These are phyloP conservation scores for Campodea augens DNA, from an alignment of 1,140 invertebrate genomes.

Conservation along the genomic window DNA sequence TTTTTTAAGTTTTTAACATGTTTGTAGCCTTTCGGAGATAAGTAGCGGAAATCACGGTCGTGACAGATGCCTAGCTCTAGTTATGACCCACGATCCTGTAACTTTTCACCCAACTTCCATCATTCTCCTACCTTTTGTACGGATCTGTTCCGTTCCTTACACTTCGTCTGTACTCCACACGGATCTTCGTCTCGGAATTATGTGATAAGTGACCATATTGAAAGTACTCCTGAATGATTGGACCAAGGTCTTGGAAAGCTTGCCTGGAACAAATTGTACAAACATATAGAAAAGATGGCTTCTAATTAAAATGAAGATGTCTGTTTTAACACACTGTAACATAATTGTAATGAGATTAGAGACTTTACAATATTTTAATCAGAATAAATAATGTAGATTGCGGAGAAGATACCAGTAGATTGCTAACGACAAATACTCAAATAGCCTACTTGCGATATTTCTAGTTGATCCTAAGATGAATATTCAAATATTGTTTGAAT, in stretches of 20 bases:
- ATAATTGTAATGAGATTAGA: not conserved
- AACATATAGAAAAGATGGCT: too few relatives aligned
- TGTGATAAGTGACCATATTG: conserved; percentile 25
- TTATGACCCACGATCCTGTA: too few relatives aligned
- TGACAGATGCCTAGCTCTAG: too few relatives aligned
- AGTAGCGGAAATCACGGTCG: too few relatives aligned
- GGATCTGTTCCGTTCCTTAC: conserved; percentile 54
- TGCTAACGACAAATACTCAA: too few relatives aligned
- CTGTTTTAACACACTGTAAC: conserved; percentile 3
- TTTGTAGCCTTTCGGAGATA: too few relatives aligned
- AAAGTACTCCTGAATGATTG: conserved; percentile 42
- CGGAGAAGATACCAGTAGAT: not conserved
- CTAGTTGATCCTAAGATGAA: too few relatives aligned
- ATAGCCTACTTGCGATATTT: too few relatives aligned
- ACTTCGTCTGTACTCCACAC: conserved; percentile 53
- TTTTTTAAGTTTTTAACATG: too few relatives aligned
- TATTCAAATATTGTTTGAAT: too few relatives aligned
- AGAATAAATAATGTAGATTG: not conserved
- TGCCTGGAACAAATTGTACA: conserved; percentile 15
- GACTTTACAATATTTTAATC: not conserved
- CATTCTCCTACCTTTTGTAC: conserved; percentile 36
- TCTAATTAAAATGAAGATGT: too few relatives aligned
- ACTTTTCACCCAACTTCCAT: too few relatives aligned
- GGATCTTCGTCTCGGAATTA: conserved; percentile 47
- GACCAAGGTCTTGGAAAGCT: conserved; percentile 44